Percentiles rank a stretch among this genome's conserved stretches.
These are phyloP conservation scores for Thalassarche chlororhynchos DNA, from an alignment of 2,113 vertebrate genomes.

Conservation along the genomic window DNA sequence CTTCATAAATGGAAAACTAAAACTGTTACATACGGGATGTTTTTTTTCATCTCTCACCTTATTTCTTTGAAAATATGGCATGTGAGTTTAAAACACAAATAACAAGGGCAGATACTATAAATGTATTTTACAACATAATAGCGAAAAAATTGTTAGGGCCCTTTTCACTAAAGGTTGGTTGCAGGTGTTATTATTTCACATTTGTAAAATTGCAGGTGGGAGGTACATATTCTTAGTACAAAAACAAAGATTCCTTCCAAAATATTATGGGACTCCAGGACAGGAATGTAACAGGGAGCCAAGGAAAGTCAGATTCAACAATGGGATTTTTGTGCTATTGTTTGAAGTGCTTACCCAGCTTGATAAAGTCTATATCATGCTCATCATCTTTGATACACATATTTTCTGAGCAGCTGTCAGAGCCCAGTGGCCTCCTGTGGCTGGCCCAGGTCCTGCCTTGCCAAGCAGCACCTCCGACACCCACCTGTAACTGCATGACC, in stretches of 20 bases:
- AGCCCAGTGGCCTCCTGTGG: neutral
- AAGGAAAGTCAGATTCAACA: neutral
- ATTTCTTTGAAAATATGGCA: neutral
- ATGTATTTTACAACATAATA: conserved; percentile 11
- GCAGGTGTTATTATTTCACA: neutral
- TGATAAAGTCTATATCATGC: neutral
- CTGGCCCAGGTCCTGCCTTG: neutral
- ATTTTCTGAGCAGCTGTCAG: neutral
- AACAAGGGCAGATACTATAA: neutral
- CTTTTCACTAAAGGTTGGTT: neutral
- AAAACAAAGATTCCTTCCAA: neutral
- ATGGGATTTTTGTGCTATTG: neutral
- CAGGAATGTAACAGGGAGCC: neutral
- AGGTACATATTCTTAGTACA: neutral
- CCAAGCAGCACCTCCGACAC: neutral
- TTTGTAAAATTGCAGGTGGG: neutral
- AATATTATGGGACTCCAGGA: neutral
- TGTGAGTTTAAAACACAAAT: conserved; percentile 28
- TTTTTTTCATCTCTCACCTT: neutral
- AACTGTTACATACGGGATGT: neutral
- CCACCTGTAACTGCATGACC: fast-evolving
- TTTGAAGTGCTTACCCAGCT: neutral
- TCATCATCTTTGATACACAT: fast-evolving
- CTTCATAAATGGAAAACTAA: neutral
- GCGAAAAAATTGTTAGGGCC: neutral